Conservation (phyloP, 2,113 vertebrate species). For the Murina feae region DNA sequence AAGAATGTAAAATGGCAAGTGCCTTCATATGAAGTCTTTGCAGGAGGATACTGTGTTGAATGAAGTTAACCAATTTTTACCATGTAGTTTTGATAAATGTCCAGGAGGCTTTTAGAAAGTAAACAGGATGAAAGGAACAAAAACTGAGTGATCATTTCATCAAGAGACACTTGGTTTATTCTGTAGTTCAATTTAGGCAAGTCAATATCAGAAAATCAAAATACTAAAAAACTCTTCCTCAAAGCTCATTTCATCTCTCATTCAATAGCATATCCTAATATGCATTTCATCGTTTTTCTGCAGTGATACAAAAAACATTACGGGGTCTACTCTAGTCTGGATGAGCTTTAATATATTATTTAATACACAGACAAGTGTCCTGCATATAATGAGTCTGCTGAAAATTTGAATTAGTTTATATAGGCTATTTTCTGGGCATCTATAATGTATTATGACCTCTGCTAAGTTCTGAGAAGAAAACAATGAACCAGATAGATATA, state of each 20-base stretch:
- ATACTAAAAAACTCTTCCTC: slow-evolving; percentile 22
- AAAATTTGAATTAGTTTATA: neutral
- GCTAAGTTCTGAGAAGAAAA: slow-evolving; percentile 16
- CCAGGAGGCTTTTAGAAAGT: slow-evolving; percentile 55
- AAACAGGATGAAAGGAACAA: slow-evolving; percentile 67
- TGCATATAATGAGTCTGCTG: neutral
- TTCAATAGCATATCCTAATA: neutral
- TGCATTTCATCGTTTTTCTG: slow-evolving; percentile 17
- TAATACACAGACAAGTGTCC: neutral
- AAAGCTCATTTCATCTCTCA: slow-evolving; percentile 45
- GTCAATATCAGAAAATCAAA: slow-evolving; percentile 50
- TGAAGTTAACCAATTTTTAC: slow-evolving; percentile 59
- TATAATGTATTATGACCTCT: neutral
- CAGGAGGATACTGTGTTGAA: slow-evolving; percentile 44
- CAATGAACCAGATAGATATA: neutral
- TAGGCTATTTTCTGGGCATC: neutral
- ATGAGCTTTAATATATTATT: neutral
- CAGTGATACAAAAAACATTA: neutral
- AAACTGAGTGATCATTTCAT: slow-evolving; percentile 56
- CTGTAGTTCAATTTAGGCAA: slow-evolving; percentile 46
- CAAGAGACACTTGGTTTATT: slow-evolving; percentile 17
- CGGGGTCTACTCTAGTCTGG: neutral
- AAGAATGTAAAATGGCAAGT: slow-evolving; percentile 54
- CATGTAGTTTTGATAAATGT: slow-evolving; percentile 60
- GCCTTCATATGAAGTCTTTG: slow-evolving; percentile 42